Percentiles rank a stretch among this genome's conserved stretches.
Evolutionary conservation across 2,113 vertebrate genomes (phyloP).

Genomic region (Sapayoa aenigma): DNA sequence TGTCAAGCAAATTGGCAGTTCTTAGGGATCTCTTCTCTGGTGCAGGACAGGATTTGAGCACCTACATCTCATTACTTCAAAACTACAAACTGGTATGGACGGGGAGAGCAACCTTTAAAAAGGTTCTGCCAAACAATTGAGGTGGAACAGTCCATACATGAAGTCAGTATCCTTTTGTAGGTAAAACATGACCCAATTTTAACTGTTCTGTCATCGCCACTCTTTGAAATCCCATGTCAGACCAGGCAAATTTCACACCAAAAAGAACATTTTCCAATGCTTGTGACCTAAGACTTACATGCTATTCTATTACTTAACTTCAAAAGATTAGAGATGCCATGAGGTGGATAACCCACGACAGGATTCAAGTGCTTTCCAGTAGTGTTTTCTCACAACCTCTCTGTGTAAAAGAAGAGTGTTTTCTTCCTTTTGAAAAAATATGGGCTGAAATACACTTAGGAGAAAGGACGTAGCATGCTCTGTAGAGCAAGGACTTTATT

Average conservation of each 20-base stretch:
- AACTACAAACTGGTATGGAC: neutral
- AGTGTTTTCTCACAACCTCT: neutral
- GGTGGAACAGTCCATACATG: accelerated
- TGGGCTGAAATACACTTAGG: neutral
- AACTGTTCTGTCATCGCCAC: neutral
- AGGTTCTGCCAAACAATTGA: neutral
- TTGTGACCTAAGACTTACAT: neutral
- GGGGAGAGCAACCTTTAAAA: neutral
- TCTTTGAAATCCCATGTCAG: neutral
- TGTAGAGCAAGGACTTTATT: neutral
- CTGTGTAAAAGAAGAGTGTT: neutral
- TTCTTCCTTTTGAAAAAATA: neutral
- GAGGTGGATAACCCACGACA: neutral
- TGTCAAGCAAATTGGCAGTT: neutral
- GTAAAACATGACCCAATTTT: neutral
- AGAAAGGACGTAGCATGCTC: neutral
- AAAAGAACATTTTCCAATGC: neutral
- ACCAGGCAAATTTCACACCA: neutral
- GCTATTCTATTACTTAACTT: neutral
- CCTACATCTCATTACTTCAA: neutral
- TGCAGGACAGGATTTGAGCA: neutral
- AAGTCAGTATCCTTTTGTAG: neutral
- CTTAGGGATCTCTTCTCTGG: neutral
- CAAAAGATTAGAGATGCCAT: neutral
- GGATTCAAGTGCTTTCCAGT: neutral